Evolutionary conservation across 2,888 invertebrate genomes (phyloP).

Genomic region (Helobdella robusta): DNA sequence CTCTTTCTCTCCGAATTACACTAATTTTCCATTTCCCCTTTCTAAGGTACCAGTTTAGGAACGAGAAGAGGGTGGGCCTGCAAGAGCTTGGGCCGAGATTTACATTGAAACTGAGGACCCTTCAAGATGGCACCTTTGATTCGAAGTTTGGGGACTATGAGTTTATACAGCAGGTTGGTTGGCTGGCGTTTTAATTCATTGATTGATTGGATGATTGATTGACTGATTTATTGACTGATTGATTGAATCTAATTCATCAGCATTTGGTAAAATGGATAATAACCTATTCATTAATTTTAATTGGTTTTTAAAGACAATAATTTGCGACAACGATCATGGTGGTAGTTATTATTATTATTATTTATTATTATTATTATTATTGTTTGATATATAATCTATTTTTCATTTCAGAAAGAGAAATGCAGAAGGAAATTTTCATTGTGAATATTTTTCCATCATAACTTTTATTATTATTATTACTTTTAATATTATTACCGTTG

Average conservation of each 20-base stretch:
- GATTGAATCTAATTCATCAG: not conserved
- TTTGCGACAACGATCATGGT: too few species aligned
- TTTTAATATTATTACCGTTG: too few species aligned
- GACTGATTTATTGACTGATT: not conserved
- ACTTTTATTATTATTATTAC: too few species aligned
- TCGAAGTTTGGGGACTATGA: conserved; percentile 92
- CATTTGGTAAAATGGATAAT: not conserved
- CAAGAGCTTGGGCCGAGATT: conserved; percentile 94
- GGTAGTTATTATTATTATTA: too few species aligned
- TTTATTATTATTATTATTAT: not conserved
- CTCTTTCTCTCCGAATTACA: too few species aligned
- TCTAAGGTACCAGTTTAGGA: conserved; percentile 49
- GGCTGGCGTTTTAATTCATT: not conserved
- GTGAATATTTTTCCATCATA: not conserved
- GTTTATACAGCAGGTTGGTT: conserved; percentile 63
- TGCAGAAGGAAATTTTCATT: conserved; percentile 22
- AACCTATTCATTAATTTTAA: not conserved
- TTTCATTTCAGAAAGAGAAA: conserved; percentile 21
- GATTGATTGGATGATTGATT: not conserved
- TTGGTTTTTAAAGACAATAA: not conserved
- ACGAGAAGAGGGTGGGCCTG: conserved; percentile 60
- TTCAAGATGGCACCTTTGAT: conserved; percentile 95
- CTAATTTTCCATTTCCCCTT: too few species aligned
- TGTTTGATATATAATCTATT: not conserved
- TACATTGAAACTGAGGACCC: conserved; percentile 77